Conservation (phyloP, 2,888 invertebrate species). For the Schizotus pectinicornis region DNA sequence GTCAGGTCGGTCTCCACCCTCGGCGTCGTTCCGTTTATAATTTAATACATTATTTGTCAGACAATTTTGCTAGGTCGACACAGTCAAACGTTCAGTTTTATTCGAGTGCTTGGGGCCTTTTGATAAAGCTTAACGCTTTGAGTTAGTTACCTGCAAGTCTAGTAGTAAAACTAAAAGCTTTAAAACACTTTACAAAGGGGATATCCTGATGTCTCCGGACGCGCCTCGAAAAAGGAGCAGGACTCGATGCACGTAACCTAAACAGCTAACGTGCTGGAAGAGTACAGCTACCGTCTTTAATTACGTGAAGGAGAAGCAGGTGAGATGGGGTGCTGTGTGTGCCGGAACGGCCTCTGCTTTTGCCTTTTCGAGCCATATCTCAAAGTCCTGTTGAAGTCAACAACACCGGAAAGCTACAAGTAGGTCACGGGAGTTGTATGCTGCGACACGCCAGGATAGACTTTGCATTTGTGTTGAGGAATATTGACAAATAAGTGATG, state of each 20-base stretch:
- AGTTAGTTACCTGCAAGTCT: conserved; percentile 13
- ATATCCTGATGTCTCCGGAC: conserved; percentile 7
- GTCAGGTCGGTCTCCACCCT: too few relatives aligned
- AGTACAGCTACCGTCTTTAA: conserved; percentile 23
- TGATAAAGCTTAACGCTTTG: conserved; percentile 3
- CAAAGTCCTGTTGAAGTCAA: conserved; percentile 25
- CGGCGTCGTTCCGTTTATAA: too few relatives aligned
- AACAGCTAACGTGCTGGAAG: conserved; percentile 8
- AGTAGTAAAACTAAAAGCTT: conserved; percentile 16
- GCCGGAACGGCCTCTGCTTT: conserved; percentile 22
- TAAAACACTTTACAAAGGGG: conserved; percentile 15
- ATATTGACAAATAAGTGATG: conserved; percentile 23
- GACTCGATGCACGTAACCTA: too few relatives aligned
- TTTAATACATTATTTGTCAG: too few relatives aligned
- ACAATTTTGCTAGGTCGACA: too few relatives aligned
- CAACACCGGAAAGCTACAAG: conserved; percentile 32
- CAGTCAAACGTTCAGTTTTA: too few relatives aligned
- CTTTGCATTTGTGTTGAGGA: conserved; percentile 12
- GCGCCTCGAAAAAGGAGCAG: neutral
- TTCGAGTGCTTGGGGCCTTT: neutral
- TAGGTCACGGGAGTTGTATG: conserved; percentile 27
- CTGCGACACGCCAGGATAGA: conserved; percentile 15
- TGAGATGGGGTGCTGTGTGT: conserved; percentile 21
- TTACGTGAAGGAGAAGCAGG: conserved; percentile 26
- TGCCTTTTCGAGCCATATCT: conserved; percentile 27